Percentiles rank a stretch among this genome's conserved stretches.
Evolutionary conservation across 2,113 vertebrate species (phyloP).

Genomic region (Anolis carolinensis): DNA sequence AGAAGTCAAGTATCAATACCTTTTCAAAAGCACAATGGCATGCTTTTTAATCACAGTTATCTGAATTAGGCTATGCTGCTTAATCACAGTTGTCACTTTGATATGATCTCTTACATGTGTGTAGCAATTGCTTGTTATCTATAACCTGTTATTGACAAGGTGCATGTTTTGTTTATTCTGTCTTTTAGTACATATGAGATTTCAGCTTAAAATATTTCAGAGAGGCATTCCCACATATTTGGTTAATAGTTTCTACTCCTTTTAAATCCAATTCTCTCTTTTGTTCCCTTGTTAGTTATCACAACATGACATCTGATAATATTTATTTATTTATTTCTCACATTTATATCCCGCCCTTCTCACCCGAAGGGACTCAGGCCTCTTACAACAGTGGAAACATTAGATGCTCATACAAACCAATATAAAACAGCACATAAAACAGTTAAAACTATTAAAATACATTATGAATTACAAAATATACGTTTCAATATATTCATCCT

Average conservation of each 20-base stretch:
- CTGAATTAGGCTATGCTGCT: background rate
- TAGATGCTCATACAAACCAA: no score
- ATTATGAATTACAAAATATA: no score
- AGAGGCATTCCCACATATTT: background rate
- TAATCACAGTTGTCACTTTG: background rate
- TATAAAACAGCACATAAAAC: no score
- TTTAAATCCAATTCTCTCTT: background rate
- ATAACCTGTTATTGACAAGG: background rate
- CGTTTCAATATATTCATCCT: no score
- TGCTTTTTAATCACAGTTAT: background rate
- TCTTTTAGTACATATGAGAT: background rate
- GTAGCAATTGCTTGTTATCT: background rate
- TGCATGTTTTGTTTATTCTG: background rate
- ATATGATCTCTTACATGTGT: background rate
- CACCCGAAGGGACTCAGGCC: no score
- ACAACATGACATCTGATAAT: background rate
- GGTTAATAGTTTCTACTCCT: background rate
- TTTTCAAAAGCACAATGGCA: background rate
- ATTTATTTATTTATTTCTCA: no score
- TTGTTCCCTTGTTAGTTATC: background rate
- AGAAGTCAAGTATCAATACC: background rate
- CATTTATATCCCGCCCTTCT: no score
- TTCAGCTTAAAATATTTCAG: background rate
- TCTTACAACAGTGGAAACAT: no score
- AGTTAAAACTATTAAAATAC: no score